Conservation (phyloP, 2,888 invertebrate genomes). For the Limulus polyphemus region DNA sequence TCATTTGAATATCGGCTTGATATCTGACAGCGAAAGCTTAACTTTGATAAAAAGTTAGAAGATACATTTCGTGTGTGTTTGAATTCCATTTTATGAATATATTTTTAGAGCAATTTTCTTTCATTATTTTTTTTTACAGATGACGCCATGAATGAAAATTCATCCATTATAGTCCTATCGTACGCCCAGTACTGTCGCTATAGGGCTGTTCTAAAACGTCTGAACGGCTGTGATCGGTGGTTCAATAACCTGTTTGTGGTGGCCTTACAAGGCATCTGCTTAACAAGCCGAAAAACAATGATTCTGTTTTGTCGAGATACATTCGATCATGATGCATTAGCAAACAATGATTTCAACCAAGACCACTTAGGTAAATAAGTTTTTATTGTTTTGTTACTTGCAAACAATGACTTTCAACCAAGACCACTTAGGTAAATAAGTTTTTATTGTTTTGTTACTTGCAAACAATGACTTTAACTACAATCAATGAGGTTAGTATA, state of each 20-base stretch:
- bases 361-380: constrained; percentile 63
- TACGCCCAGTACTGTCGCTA: constrained; percentile 69
- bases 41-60: no score
- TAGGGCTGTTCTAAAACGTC: constrained; percentile 52
- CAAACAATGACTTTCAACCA: constrained; percentile 74
- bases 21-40: no score
- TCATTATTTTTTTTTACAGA: no score
- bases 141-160: no score
- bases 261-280: constrained; percentile 65
- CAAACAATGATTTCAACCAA: constrained; percentile 72
- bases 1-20: no score
- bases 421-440: constrained; percentile 63
- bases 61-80: no score
- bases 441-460: no score
- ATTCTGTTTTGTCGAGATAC: constrained; percentile 76
- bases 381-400: no score
- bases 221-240: constrained; percentile 44
- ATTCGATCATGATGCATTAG: constrained; percentile 76
- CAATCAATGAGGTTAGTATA: constrained; percentile 63
- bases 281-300: constrained; percentile 37
- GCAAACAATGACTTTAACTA: constrained; percentile 79
- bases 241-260: constrained; percentile 58
- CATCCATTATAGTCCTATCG: constrained; percentile 54
- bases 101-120: no score
- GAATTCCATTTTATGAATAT: no score